Evolutionary conservation across 2,888 invertebrate species (phyloP), one percentile per base, ranked within the genome.

Genomic region (Drosophila melanocephala): DNA sequence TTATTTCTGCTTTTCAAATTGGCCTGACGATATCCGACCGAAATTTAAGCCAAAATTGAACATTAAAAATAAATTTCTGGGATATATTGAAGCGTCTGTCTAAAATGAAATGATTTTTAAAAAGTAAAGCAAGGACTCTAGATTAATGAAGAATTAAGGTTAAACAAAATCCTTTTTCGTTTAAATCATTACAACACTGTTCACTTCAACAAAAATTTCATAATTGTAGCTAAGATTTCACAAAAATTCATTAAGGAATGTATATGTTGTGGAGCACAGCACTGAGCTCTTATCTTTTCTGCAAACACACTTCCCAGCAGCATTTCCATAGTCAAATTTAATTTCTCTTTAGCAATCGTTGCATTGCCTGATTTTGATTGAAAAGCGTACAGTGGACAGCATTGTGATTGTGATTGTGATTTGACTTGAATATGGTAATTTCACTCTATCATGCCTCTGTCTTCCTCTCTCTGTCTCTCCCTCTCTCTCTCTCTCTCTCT

Each of bases 341-440:
- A 62, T 53, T 70, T 75, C 56, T 60, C 14, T 60, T 55, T 44
- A n/a, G 74, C 78, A 79, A 72, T 80, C 74, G 82, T 79, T 73
- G 83, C 62, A 79, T 77, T 76, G 74, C 72, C 72, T 69, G 77
- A 77, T 68, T 83, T 83, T 84, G 82, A 90, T 90, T 84, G 85
- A 88, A 82, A 73, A 78, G 72, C 78, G 70, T 81, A 71, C 65
- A 72, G 77, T 75, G 75, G 72, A 81, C 77, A 79, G 79, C 67
- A 84, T 73, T 83, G 77, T 75, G 87, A 82, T 84, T 83, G 77
- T 75, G 87, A 82, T 84, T 83, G 75, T 81, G 78, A 90, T 87
- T 86, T 84, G 88, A 81, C 82, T 84, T 62, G 84, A 91, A 88
- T 84, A 82, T 88, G 86, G 90, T 87, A 87, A 89, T 88, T 82